Evolutionary conservation across 2,797 vertebrate species (phyloP).

Genomic region (Apodemus agrarius): DNA sequence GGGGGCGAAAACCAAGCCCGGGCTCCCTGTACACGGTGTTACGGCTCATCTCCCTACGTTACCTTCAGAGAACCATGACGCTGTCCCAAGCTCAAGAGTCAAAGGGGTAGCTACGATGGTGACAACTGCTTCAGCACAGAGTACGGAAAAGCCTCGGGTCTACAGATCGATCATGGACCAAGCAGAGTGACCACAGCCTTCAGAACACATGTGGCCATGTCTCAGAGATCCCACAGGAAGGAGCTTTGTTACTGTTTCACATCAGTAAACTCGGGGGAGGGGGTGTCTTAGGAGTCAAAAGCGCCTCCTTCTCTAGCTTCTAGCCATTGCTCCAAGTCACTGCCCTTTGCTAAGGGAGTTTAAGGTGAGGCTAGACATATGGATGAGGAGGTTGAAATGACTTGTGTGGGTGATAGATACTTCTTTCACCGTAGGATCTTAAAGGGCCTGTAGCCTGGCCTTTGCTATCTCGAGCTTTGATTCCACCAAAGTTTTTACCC

Average conservation of each 20-base stretch:
- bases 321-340: slow-evolving; percentile 14
- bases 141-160: not conserved
- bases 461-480: not conserved
- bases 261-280: not conserved
- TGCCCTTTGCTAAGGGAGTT: slow-evolving; percentile 7
- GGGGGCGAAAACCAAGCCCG: not conserved
- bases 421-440: not conserved
- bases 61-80: not conserved
- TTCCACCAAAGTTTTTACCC: not conserved
- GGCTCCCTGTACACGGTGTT: not conserved
- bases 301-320: not conserved
- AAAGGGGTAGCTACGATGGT: not conserved
- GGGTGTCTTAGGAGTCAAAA: not conserved
- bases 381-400: not conserved
- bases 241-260: not conserved
- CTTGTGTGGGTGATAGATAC: not conserved
- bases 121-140: not conserved
- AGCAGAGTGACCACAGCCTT: not conserved
- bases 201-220: not conserved
- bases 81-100: not conserved
- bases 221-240: not conserved
- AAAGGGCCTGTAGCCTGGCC: not conserved
- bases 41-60: not conserved
- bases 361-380: not conserved
- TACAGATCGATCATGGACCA: not conserved